Base-by-base conservation (phyloP, 2,113 vertebrate genomes). In the Etheostoma cragini region DNA sequence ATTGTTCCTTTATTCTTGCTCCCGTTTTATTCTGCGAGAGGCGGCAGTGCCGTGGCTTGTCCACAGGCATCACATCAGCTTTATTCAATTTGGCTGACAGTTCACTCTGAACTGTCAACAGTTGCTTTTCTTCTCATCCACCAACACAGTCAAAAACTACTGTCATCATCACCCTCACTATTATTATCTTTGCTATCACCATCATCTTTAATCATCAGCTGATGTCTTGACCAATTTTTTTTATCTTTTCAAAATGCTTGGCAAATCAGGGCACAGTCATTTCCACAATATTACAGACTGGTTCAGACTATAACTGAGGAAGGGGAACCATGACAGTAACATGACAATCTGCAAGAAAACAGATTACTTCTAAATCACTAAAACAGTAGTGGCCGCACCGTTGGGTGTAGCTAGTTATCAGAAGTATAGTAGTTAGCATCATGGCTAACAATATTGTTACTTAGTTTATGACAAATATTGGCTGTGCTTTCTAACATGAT, bases 31-130 rank as follows among this genome's bases (percentile, higher is more conserved):
- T 24, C 26, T 67, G 38, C 38, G 74, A 54, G 80, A 72, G 54
- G 69, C 50, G 8, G 56, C 80, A 1, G 75, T 62, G 58, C 47
- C 16, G 49, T 54, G 84, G 78, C 71, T 89, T 45, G 71, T 77
- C 80, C 81, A 78, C n/a, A 45, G 84, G 65, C 73, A 45, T 91
- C 86, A 86, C 86, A 89, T 81, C 73, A 83, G 81, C 80, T 89
- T 90, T 80, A 57, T 80, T 85, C 77, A 56, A 85, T 84, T 83
- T 60, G 67, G 72, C 38, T 86, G 84, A 91, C 72, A 38, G 77
- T 78, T 93, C 80, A 77, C 73, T 91, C 75, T 54, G 58, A 68
- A 69, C 80, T 74, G 65, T 84, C 87, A 83, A 83, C 80, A 81
- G 64, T 83, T 77, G 81, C 83, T 87, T 81, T 91, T 84, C 49